phyloP scores from a whole-genome alignment of 1,140 invertebrate species.

The Globodera ellingtonae region DNA sequence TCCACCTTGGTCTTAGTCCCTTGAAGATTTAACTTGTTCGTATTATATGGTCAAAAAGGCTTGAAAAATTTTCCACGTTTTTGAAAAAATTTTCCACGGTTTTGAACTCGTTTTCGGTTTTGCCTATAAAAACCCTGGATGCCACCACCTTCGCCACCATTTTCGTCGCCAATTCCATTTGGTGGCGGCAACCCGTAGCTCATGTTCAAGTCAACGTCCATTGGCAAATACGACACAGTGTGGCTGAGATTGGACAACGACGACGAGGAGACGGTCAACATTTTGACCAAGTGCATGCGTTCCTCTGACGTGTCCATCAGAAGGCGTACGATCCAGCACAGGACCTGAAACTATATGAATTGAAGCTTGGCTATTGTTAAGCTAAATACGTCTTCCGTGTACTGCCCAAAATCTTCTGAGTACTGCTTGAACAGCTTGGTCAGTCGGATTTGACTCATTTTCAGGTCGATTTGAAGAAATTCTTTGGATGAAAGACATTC shows the following conservation, averaged over 20 bases:
- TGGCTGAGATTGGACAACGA: conserved; percentile 53
- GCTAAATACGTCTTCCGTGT: conserved; percentile 61
- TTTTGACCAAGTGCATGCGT: conserved; percentile 63
- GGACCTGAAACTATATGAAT: conserved; percentile 49
- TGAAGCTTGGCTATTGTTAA: not conserved
- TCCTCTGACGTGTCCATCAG: conserved; percentile 56
- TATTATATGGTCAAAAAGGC: not conserved
- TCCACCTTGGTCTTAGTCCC: too few species aligned
- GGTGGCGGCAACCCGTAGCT: conserved; percentile 16
- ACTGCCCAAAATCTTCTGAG: conserved; percentile 67
- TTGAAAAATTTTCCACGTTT: too few species aligned
- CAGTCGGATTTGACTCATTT: conserved; percentile 64
- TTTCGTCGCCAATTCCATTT: not conserved
- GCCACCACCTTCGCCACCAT: not conserved
- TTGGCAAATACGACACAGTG: conserved; percentile 65
- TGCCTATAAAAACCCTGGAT: too few species aligned
- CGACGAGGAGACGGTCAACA: conserved; percentile 40
- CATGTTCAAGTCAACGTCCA: conserved; percentile 67
- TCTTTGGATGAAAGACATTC: conserved; percentile 65
- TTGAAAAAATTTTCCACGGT: too few species aligned
- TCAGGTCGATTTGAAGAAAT: conserved; percentile 63
- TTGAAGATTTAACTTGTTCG: too few species aligned
- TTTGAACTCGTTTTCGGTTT: too few species aligned
- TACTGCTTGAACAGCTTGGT: conserved; percentile 68
- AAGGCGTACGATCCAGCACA: conserved; percentile 65